Evolutionary conservation across 2,888 invertebrate genomes (phyloP).

Genomic region (Pegoplata infirma): DNA sequence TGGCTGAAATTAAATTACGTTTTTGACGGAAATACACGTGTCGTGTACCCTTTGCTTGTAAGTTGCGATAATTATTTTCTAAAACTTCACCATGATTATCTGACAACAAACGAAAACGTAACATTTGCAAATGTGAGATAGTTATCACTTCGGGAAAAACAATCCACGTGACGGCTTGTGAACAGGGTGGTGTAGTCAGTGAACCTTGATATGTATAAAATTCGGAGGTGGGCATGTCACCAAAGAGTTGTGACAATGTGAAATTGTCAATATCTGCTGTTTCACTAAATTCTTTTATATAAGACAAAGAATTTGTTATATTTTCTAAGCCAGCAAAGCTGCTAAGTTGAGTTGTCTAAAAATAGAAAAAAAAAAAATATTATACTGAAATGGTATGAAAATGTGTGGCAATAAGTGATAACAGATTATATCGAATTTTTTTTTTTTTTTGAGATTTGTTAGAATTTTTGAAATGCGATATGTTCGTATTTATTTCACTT

Average conservation of each 20-base stretch:
- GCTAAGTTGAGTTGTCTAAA: background rate
- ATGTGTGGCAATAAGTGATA: no score
- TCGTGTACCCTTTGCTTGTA: constrained; percentile 61
- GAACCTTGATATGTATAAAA: constrained; percentile 64
- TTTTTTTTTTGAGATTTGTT: no score
- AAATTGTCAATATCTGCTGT: constrained; percentile 57
- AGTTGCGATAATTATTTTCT: constrained; percentile 64
- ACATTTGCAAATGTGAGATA: constrained; percentile 55
- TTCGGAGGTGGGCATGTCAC: constrained; percentile 42
- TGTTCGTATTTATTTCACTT: no score
- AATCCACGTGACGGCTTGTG: constrained; percentile 64
- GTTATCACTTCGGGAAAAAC: constrained; percentile 56
- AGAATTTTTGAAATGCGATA: no score
- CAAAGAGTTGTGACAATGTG: constrained; percentile 47
- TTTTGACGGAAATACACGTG: constrained; percentile 54
- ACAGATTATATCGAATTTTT: no score
- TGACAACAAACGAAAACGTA: constrained; percentile 52
- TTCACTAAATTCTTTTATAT: constrained; percentile 55
- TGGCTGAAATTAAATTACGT: constrained; percentile 36
- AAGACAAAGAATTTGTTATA: constrained; percentile 54
- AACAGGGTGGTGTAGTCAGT: constrained; percentile 65
- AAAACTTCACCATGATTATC: constrained; percentile 56
- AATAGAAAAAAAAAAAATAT: constrained; percentile 8
- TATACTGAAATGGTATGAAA: background rate
- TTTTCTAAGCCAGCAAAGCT: constrained; percentile 54